Conservation (phyloP, 1,140 invertebrate genomes). For the Drosophila elegans region DNA sequence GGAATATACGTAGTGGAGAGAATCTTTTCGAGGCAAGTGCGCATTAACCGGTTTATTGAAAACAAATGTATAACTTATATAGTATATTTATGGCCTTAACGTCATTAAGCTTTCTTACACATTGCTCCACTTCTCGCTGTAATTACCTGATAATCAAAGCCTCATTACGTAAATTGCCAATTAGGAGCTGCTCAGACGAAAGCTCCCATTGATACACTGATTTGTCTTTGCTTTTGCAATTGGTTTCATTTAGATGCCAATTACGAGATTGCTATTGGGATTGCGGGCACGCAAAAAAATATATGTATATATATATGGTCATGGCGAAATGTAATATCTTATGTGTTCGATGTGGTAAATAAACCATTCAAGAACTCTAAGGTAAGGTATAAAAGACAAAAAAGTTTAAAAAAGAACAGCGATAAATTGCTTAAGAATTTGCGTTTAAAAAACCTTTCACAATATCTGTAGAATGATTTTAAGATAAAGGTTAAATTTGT, state of each 20-base stretch:
- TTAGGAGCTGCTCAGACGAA: constrained; percentile 41
- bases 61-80: constrained; percentile 10
- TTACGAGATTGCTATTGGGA: constrained; percentile 50
- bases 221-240: constrained; percentile 54
- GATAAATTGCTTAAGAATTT: too few species aligned
- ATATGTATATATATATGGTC: neutral
- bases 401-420: too few species aligned
- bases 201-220: constrained; percentile 34
- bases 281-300: neutral
- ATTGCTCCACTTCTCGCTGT: constrained; percentile 53
- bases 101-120: constrained; percentile 52
- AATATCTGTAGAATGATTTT: too few species aligned
- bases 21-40: constrained; percentile 50
- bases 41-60: constrained; percentile 61
- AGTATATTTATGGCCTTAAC: constrained; percentile 44
- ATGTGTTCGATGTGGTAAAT: too few species aligned
- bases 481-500: too few species aligned
- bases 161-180: constrained; percentile 67
- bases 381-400: too few species aligned
- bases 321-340: neutral
- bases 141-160: constrained; percentile 52
- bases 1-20: constrained; percentile 41
- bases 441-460: too few species aligned
- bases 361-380: too few species aligned
- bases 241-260: constrained; percentile 60